Evolutionary conservation across 2,113 vertebrate species (phyloP), one percentile per base, ranked within the genome.

Genomic region (Anarrhichthys ocellatus): DNA sequence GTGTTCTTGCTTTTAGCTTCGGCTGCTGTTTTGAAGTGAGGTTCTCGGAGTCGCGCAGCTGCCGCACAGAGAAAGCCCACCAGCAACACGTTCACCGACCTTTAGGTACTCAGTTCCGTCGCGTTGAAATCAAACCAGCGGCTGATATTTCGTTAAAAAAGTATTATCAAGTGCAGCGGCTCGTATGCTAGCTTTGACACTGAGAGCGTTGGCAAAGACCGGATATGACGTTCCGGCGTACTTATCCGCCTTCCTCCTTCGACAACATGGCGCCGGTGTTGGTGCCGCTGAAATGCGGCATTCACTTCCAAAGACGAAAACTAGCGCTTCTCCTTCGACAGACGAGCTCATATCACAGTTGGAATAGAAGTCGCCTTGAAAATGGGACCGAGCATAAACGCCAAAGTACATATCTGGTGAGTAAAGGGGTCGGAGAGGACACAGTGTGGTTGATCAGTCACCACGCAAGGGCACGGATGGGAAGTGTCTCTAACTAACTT

Each of bases 201-300:
- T 84, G 84, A 83, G 74, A 5, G 70, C 24, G 59, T 0, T 24
- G 17, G 1, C 0, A 48, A 34, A 38, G 42, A 8, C 58, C 80
- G 93, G 93, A 92, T 71, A 5, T 92, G 88, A 90, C 89, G 91
- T 87, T 38, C 56, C 86, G 87, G 89, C 32, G 80, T 46, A 64
- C 64, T 54, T 14, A 4, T 73, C 59, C 67, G 78, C 65, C 75
- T 80, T 78, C 87, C 52, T 76, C 59, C 40, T 62, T 64, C 5
- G 14, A 22, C 80, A 64, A 94, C 92, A 96, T 96, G 96, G 95
- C 95, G 94, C 89, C 88, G 84, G 90, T 95, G 81, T 91, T 95
- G 85, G 66, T 58, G 14, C 77, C 87, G 56, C 76, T 94, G 6
- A 90, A 94, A 81, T 94, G 94, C 80, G 89, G 92, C 58, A 76